Base-by-base conservation (phyloP, 2,113 vertebrate genomes). In the Takifugu bimaculatus region DNA sequence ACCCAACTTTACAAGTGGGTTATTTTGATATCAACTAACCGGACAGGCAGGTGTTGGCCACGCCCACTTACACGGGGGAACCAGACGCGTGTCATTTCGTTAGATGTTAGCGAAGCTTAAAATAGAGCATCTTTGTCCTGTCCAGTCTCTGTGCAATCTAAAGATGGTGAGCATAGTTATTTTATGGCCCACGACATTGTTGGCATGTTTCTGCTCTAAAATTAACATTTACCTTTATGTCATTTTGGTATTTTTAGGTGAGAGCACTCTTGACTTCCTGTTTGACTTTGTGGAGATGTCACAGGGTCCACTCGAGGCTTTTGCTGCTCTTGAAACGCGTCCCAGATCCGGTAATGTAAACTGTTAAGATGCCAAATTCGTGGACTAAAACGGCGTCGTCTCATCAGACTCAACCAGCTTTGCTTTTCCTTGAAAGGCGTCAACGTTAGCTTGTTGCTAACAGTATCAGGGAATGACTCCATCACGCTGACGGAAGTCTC, bases 221-320 rank as follows among this genome's bases (percentile, higher is more conserved):
- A 44, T 44, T 44, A 44, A 12, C 43, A 5, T 44, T 44, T 13
- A 11, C 43, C 43, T 44, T 11, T 1, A 13, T 12, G 29, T 15
- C 14, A 15, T 12, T 50, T 10, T 50, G 15, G 56, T 3, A 12
- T 53, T 61, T 60, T 12, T 57, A 89, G 86, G 80, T 65, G 68
- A 85, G 50, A 90, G 86, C 60, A 26, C 62, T 7, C 48, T 86
- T 25, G 72, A 87, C 45, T 74, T 90, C 64, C 59, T 86, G 45
- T 80, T 85, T 73, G 55, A 85, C 59, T 87, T 90, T 59, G 80
- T 87, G 63, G 60, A 71, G 58, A 5, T 1, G 0, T 65, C 74
- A 0, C 25, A 65, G 9, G 79, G 69, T 12, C 32, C 26, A 1
- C 67, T 79, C 10, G 0, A n/a, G 42, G 84, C 73, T 15, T 85